Conservation (phyloP, 2,888 invertebrate genomes). For the Tridacna gigas region DNA sequence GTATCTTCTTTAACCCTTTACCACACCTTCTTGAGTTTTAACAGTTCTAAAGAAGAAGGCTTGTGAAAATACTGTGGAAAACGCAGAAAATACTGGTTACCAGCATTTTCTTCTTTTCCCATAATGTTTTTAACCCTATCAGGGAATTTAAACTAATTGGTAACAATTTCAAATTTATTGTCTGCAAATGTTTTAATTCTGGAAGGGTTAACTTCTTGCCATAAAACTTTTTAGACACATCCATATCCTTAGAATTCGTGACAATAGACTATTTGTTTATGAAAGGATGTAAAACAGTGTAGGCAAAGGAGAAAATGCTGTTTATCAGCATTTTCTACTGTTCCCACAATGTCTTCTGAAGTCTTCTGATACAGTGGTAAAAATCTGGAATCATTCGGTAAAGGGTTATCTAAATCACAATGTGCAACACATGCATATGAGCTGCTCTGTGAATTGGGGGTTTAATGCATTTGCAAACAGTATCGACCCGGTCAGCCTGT, state of each 20-base stretch:
- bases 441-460: too few relatives aligned
- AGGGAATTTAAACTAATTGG: not conserved
- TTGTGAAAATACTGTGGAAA: not conserved
- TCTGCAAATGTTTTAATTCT: not conserved
- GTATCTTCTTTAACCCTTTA: too few relatives aligned
- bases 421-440: too few relatives aligned
- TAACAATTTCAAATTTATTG: not conserved
- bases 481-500: too few relatives aligned
- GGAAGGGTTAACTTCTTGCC: not conserved
- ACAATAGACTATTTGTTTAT: too few relatives aligned
- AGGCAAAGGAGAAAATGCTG: not conserved
- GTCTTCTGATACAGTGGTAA: too few relatives aligned
- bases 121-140: not conserved
- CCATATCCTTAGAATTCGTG: too few relatives aligned
- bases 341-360: not conserved
- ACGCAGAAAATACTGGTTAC: not conserved
- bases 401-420: too few relatives aligned
- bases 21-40: too few relatives aligned
- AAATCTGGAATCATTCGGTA: too few relatives aligned
- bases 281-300: too few relatives aligned
- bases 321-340: not conserved
- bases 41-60: not conserved
- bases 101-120: not conserved
- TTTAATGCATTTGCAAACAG: too few relatives aligned
- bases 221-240: not conserved